Percentiles rank a stretch among this genome's conserved stretches.
Evolutionary conservation across 1,140 invertebrate species (phyloP).

Genomic region (Leptoteleia sp.): DNA sequence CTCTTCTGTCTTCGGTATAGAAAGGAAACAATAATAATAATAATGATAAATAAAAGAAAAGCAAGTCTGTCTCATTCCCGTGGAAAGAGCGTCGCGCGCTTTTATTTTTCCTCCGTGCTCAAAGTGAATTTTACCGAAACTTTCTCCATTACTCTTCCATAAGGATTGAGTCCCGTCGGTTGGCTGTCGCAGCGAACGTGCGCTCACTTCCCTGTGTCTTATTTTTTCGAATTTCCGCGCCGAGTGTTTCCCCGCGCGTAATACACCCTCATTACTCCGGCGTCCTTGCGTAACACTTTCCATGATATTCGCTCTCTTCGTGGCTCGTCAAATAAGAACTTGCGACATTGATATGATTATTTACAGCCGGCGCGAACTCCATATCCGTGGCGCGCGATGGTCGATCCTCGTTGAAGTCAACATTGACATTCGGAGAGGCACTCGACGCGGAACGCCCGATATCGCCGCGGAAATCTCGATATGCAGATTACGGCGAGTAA

Average conservation of each 20-base stretch:
- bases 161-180: constrained; percentile 37
- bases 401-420: constrained; percentile 37
- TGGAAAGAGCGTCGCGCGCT: no score
- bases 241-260: constrained; percentile 15
- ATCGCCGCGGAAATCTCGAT: constrained; percentile 61
- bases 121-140: constrained; percentile 56
- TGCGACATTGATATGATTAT: constrained; percentile 45
- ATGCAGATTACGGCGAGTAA: constrained; percentile 65
- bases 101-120: constrained; percentile 12
- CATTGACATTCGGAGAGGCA: constrained; percentile 51
- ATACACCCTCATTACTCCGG: constrained; percentile 48
- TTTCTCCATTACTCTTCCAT: constrained; percentile 50
- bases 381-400: constrained; percentile 19
- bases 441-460: constrained; percentile 51
- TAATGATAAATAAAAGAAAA: no score
- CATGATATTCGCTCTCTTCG: constrained; percentile 27
- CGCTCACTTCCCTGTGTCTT: constrained; percentile 10
- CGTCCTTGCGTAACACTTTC: constrained; percentile 31
- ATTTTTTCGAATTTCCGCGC: constrained; percentile 50
- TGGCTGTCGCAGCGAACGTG: constrained; percentile 28
- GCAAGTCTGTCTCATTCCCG: no score
- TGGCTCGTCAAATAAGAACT: constrained; percentile 23
- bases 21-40: no score
- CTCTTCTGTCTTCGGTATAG: no score
- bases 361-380: constrained; percentile 22